Evolutionary conservation across 2,888 invertebrate species (phyloP), one percentile per base, ranked within the genome.

Genomic region (Aleiodes testaceus): DNA sequence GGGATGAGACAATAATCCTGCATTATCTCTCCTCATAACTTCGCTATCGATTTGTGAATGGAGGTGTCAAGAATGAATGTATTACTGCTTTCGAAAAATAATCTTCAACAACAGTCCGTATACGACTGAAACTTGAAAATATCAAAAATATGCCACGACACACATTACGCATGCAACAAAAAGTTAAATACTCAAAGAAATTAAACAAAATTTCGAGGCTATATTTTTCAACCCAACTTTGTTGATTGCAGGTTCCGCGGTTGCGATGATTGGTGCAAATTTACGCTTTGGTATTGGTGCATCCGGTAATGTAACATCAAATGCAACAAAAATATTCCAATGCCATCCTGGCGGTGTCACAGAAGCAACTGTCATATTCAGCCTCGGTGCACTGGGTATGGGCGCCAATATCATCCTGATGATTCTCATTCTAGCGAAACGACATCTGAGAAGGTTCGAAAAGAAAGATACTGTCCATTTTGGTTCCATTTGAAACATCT

Each of bases 301-400:
- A 45, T 90, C 91, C 22, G 92, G 92, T 69, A 92, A 93, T 81
- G 91, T 91, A 80, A 91, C 92, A 18, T 90, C 91, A 69, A 92
- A 93, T 82, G 90, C 92, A 69, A 93, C 92, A 79, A 92, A 92
- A 87, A 91, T 92, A 74, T 92, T 93, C 87, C 92, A 93, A 83
- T 95, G 95, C 84, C 94, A 94, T 81, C 94, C 95, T 45, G 94
- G 94, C 11, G 94, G 94, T 71, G 92, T 93, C 20, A 93, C 94
- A 1, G 94, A 94, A 85, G 95, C 95, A 2, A 92, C 93, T 1
- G 91, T 95, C 16, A 91, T 95, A 78, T 91, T 95, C 80, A 92
- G 93, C 63, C 90, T 95, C 9, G 94, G 93, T 3, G 91, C 93
- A 3, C 90, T 95, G 75, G 95, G 95, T 71, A 94, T 95, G 91